These are phyloP conservation scores for Noctilio leporinus DNA, from an alignment of 2,113 vertebrate species.

Conservation along the genomic window DNA sequence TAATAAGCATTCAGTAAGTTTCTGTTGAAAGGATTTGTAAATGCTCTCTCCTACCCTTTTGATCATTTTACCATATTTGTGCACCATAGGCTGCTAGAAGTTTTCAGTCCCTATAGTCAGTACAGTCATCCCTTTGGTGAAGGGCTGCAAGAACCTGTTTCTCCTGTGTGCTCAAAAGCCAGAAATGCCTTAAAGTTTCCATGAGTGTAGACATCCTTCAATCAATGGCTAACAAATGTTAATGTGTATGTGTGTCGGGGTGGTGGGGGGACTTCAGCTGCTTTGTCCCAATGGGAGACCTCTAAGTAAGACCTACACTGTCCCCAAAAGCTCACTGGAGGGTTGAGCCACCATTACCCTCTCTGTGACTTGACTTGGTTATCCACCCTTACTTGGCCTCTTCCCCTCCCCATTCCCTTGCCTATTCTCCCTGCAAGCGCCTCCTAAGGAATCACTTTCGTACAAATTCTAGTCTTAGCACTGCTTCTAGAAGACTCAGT, in stretches of 20 bases:
- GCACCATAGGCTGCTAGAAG: rapidly evolving
- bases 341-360: background rate
- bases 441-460: background rate
- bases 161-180: background rate
- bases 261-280: background rate
- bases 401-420: background rate
- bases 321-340: background rate
- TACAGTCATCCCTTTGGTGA: background rate
- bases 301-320: background rate
- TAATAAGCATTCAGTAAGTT: too few relatives aligned
- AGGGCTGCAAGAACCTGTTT: background rate
- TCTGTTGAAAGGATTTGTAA: background rate
- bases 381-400: too few relatives aligned
- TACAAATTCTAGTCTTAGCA: background rate
- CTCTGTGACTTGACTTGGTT: background rate
- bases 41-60: background rate
- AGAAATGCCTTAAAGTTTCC: background rate
- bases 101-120: background rate
- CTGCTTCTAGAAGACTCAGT: background rate
- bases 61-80: background rate
- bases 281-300: background rate
- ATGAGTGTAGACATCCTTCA: background rate
- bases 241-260: too few relatives aligned
- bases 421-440: background rate
- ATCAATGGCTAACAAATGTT: background rate